Evolutionary conservation across 2,888 invertebrate genomes (phyloP), one percentile per base, ranked within the genome.

Genomic region (Cheilosia vulpina): DNA sequence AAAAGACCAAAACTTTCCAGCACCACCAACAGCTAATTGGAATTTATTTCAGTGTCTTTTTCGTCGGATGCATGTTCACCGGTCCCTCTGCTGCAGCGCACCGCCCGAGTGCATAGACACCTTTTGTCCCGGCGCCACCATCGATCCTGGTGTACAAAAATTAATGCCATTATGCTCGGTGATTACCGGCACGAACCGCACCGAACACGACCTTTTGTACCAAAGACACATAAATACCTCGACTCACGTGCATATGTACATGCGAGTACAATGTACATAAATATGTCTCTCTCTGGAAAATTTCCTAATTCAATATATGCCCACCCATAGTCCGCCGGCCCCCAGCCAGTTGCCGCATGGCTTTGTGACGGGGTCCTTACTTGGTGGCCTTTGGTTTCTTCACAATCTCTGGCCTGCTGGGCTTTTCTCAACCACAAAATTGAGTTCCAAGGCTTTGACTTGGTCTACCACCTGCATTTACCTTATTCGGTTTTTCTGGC

Each of bases 141-240:
- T 84, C 65, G 60, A 79, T 84, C 73, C 55, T 69, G 53, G 47
- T 79, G 75, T 65, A 79, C 79, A 84, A 81, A 85, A 76, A 85
- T 85, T 81, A 81, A 72, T 57, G 66, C 45, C 76, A 77, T 85
- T 85, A 80, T 76, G 76, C 55, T 80, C 72, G 80, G 85, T 81
- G 76, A 85, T 85, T 85, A 85, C 72, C 72, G 71, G 72, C 76
- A 85, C 85, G 81, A 81, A 81, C 72, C 85, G 27, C 81, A 68
- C 71, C 34, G 62, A 75, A 76, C 80, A 84, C 75, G 80, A 84
- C 79, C 84, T 80, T 84, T 84, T 76, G 75, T 71, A 71, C 79
- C 65, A 76, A 55, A 84, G 79, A 71, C 53, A 84, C 75, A 80
- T 66, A 80, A 79, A 71, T 84, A 68, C 41, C 15, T 43, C 13